A percentile compares a stretch with the other conserved stretches of the same genome.
These are phyloP conservation scores for Vollenhovia emeryi DNA, from an alignment of 1,140 invertebrate species.

Conservation along the genomic window DNA sequence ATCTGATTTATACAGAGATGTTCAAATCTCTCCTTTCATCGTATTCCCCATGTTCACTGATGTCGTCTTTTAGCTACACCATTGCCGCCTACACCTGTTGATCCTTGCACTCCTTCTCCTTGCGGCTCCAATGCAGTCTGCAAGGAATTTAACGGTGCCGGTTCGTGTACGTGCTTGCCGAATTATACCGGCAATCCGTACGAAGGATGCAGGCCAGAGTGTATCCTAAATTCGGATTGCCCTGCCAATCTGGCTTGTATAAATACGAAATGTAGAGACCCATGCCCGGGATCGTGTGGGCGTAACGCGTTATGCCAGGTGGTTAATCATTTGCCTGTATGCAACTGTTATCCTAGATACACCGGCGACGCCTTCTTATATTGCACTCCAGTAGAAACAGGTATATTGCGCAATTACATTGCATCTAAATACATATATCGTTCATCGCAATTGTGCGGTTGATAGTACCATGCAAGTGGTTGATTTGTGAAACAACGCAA, in stretches of 20 bases:
- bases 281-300: conserved; percentile 86
- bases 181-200: conserved; percentile 86
- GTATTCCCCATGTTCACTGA: not conserved
- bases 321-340: conserved; percentile 88
- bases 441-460: not conserved
- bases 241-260: conserved; percentile 81
- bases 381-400: conserved; percentile 50
- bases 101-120: conserved; percentile 83
- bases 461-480: not conserved
- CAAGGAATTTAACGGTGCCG: conserved; percentile 79
- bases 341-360: conserved; percentile 86
- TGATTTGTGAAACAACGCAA: not conserved
- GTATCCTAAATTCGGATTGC: conserved; percentile 85
- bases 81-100: conserved; percentile 72
- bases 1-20: not conserved
- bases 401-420: conserved; percentile 23
- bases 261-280: conserved; percentile 84
- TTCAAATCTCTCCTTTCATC: not conserved
- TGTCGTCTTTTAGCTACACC: conserved; percentile 74
- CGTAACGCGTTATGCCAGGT: conserved; percentile 88
- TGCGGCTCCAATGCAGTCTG: conserved; percentile 86
- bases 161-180: conserved; percentile 84
- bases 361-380: conserved; percentile 57
- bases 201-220: conserved; percentile 86
- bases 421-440: not conserved